A percentile compares a stretch with the other conserved stretches of the same genome.
These are phyloP conservation scores for Macquaria ambigua DNA, from an alignment of 2,113 vertebrate genomes.

Conservation along the genomic window DNA sequence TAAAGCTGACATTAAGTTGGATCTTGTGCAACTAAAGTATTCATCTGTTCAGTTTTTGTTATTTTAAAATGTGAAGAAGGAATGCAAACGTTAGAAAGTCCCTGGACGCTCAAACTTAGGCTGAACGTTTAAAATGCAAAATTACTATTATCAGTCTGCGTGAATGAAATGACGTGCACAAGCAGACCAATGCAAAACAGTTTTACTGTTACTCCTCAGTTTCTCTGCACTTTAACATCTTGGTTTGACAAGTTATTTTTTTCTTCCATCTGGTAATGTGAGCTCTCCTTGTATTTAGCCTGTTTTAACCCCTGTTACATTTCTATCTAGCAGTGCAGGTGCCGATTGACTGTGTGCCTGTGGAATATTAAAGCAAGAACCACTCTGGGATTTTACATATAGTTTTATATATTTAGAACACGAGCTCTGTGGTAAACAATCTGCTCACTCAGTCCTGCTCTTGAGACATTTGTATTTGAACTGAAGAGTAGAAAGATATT, in stretches of 20 bases:
- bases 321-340: background rate
- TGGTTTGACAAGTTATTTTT: background rate
- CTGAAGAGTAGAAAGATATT: background rate
- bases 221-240: background rate
- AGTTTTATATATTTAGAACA: background rate
- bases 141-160: background rate
- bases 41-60: background rate
- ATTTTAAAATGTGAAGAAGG: background rate
- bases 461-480: background rate
- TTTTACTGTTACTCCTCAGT: background rate
- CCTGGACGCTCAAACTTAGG: background rate
- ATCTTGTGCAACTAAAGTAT: too few relatives aligned
- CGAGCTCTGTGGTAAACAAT: background rate
- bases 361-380: background rate
- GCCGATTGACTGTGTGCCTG: background rate
- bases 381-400: background rate
- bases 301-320: background rate
- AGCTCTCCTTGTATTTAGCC: background rate
- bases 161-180: background rate
- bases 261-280: background rate
- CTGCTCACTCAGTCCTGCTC: background rate
- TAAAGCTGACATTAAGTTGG: background rate
- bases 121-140: background rate
- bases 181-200: background rate
- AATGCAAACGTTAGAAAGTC: background rate